Evolutionary conservation across 1,140 invertebrate genomes (phyloP).

Genomic region (Drepana arcuata): DNA sequence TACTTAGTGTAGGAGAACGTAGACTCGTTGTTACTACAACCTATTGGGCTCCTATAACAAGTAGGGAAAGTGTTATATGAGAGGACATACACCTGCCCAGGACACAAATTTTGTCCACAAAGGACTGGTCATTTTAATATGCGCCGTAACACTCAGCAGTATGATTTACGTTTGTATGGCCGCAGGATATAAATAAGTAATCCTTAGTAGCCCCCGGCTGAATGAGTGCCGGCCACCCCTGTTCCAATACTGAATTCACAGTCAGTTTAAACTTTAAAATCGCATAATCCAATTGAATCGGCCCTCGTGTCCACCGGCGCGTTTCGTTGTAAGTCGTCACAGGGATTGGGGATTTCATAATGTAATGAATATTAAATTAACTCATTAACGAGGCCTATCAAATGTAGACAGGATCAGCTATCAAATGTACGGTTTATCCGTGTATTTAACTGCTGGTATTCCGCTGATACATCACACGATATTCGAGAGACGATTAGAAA

Average conservation of each 20-base stretch:
- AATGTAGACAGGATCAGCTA: too few relatives aligned
- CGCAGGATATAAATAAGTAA: conserved; percentile 17
- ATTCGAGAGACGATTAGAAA: too few relatives aligned
- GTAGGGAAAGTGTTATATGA: conserved; percentile 19
- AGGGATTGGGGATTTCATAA: conserved; percentile 13
- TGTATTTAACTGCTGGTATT: too few relatives aligned
- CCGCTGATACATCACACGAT: too few relatives aligned
- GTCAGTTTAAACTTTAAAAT: conserved; percentile 54
- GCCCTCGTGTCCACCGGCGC: conserved; percentile 29
- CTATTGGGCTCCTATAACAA: too few relatives aligned
- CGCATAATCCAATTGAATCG: conserved; percentile 57
- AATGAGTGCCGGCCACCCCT: conserved; percentile 39
- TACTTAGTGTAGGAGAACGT: too few relatives aligned
- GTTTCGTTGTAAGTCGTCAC: conserved; percentile 24
- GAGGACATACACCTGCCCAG: conserved; percentile 11
- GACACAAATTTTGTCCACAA: conserved; percentile 6
- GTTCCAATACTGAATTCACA: conserved; percentile 31
- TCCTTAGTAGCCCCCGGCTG: conserved; percentile 24
- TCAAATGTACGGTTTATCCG: too few relatives aligned
- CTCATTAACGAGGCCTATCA: too few relatives aligned
- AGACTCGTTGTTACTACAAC: too few relatives aligned
- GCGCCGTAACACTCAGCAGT: conserved; percentile 7
- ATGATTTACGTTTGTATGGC: conserved; percentile 5
- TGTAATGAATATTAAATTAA: conserved; percentile 14
- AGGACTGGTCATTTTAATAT: conserved; percentile 8